Evolutionary conservation across 1,140 invertebrate genomes (phyloP).

Genomic region (Dendroctonus valens): DNA sequence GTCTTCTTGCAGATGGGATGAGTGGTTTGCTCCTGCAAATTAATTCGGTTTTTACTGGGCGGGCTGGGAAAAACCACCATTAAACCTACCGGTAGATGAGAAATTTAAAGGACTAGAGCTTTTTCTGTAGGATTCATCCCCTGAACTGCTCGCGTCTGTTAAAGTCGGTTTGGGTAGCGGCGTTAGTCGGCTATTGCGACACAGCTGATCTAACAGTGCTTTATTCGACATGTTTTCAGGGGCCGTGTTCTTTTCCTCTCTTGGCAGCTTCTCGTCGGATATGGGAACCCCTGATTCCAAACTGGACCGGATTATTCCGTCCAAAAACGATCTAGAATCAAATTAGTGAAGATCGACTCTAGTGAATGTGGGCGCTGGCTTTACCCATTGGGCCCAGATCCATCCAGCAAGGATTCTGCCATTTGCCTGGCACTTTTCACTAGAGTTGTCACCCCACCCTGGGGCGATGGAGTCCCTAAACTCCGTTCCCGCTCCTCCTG

Average conservation of each 20-base stretch:
- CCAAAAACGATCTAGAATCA: slow-evolving; percentile 57
- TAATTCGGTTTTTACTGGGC: neutral
- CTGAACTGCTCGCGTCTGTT: slow-evolving; percentile 44
- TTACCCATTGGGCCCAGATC: slow-evolving; percentile 62
- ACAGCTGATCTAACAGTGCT: slow-evolving; percentile 69
- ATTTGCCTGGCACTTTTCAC: slow-evolving; percentile 61
- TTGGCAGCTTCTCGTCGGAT: slow-evolving; percentile 39
- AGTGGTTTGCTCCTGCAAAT: slow-evolving; percentile 25
- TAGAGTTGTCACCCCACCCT: slow-evolving; percentile 42
- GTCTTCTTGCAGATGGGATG: slow-evolving; percentile 32
- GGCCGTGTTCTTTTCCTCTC: slow-evolving; percentile 49
- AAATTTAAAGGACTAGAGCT: slow-evolving; percentile 45
- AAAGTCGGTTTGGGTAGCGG: slow-evolving; percentile 53
- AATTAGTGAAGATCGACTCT: neutral
- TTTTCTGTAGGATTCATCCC: slow-evolving; percentile 47
- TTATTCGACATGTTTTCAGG: slow-evolving; percentile 60
- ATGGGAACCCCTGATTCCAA: slow-evolving; percentile 62
- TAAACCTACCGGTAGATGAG: slow-evolving; percentile 32
- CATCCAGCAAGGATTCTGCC: slow-evolving; percentile 62
- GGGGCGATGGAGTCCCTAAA: slow-evolving; percentile 37
- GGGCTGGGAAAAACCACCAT: neutral
- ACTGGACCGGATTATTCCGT: slow-evolving; percentile 77
- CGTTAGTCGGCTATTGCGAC: slow-evolving; percentile 61
- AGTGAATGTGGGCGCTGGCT: slow-evolving; percentile 53
- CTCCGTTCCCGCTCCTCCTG: slow-evolving; percentile 60